Conservation (phyloP, 2,113 vertebrate genomes). For the Myotis davidii region DNA sequence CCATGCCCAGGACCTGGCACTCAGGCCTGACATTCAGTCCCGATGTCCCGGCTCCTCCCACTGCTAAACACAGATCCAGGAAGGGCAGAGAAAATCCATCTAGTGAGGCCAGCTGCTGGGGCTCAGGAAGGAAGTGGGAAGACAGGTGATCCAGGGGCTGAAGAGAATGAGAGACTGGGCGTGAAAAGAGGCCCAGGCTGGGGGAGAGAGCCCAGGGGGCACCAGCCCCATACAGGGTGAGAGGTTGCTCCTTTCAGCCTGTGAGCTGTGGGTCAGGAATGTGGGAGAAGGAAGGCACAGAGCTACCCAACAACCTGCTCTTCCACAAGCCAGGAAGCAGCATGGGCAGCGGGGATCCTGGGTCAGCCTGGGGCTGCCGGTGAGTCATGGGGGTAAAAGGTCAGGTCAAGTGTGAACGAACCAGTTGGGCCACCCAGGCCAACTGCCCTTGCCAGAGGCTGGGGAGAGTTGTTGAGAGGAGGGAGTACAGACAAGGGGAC, state of each 20-base stretch:
- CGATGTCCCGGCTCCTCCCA: background rate
- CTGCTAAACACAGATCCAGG: background rate
- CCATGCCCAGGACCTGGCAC: background rate
- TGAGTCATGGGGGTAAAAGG: background rate
- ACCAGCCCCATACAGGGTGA: background rate
- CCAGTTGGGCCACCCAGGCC: background rate
- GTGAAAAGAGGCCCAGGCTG: background rate
- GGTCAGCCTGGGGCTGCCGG: background rate
- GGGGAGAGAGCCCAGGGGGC: background rate
- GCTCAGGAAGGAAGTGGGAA: slow-evolving; percentile 23
- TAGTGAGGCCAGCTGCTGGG: background rate
- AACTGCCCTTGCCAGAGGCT: background rate
- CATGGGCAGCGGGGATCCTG: background rate
- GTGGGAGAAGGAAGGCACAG: background rate
- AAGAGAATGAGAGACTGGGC: background rate
- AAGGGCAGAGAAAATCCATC: background rate
- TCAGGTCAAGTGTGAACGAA: background rate
- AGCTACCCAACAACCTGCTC: background rate
- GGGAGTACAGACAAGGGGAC: background rate
- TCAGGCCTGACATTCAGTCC: background rate
- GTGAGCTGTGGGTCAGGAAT: background rate
- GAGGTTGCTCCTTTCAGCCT: background rate
- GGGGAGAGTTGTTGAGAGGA: background rate
- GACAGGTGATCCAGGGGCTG: background rate
- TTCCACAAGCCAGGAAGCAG: background rate